Evolutionary conservation across 2,888 invertebrate genomes (phyloP).

Genomic region (Stegophylla sp.): DNA sequence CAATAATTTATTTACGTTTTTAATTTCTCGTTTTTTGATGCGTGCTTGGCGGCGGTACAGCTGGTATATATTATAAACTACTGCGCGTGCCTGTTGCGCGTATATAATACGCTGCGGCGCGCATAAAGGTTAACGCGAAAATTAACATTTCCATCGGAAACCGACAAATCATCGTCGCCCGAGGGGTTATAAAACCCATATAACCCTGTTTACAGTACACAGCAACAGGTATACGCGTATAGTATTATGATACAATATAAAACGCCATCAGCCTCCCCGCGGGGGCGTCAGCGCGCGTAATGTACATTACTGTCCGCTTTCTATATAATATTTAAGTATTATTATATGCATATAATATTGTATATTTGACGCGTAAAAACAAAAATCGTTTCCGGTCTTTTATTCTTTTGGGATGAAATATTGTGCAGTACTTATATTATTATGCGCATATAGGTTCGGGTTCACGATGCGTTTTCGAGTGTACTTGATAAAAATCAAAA

Average conservation of each 20-base stretch:
- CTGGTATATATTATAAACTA: neutral
- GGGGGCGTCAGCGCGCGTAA: neutral
- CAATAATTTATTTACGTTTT: neutral
- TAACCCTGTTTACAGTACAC: slow-evolving; percentile 19
- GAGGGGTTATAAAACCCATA: slow-evolving; percentile 37
- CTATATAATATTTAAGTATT: neutral
- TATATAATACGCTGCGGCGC: too few species aligned
- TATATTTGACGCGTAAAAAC: neutral
- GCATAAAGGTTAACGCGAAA: slow-evolving; percentile 25
- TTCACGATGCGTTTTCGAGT: neutral
- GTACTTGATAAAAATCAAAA: neutral
- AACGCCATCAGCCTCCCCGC: neutral
- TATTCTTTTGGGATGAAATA: neutral
- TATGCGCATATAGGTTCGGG: too few species aligned
- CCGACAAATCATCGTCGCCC: slow-evolving; percentile 48
- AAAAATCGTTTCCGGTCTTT: slow-evolving; percentile 1
- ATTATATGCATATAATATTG: neutral
- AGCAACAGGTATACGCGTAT: slow-evolving; percentile 53
- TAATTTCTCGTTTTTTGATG: neutral
- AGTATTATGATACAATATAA: neutral
- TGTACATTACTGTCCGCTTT: neutral
- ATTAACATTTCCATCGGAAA: slow-evolving; percentile 54
- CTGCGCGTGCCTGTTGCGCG: slow-evolving; percentile 9
- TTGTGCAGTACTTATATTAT: too few species aligned
- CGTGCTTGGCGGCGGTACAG: too few species aligned